A percentile compares a stretch with the other conserved stretches of the same genome.
phyloP scores from a whole-genome alignment of 2,888 invertebrate species.

The Macrostomum cliftonense region DNA sequence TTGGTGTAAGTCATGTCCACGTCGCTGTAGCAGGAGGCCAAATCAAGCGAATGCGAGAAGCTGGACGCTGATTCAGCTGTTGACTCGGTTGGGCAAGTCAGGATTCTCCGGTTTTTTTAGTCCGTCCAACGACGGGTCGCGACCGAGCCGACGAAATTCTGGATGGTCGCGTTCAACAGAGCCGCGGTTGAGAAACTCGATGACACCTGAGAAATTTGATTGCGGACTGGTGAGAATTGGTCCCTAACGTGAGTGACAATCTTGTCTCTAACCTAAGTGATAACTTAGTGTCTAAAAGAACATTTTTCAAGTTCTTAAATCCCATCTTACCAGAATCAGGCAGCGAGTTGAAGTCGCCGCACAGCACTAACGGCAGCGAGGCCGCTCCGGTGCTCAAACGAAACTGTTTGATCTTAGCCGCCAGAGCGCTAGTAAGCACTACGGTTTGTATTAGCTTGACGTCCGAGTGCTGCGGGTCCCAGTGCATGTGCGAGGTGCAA shows the following conservation, averaged over 20 bases:
- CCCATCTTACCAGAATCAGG: slow-evolving; percentile 93
- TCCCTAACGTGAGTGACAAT: too few relatives aligned
- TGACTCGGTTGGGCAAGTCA: too few relatives aligned
- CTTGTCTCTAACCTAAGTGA: too few relatives aligned
- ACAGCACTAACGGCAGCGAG: slow-evolving; percentile 61
- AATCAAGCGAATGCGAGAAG: slow-evolving; percentile 82
- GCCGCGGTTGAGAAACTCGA: slow-evolving; percentile 78
- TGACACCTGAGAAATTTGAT: slow-evolving; percentile 49
- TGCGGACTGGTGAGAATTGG: too few relatives aligned
- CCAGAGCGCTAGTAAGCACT: slow-evolving; percentile 57
- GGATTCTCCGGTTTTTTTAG: too few relatives aligned
- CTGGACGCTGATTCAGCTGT: too few relatives aligned
- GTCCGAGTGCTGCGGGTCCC: slow-evolving; percentile 99
- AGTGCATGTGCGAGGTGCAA: slow-evolving; percentile 84
- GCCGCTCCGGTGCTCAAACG: background rate
- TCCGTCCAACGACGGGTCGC: slow-evolving; percentile 50
- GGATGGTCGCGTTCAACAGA: slow-evolving; percentile 72
- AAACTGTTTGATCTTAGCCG: slow-evolving; percentile 10
- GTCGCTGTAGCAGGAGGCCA: slow-evolving; percentile 70
- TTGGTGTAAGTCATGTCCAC: slow-evolving; percentile 94
- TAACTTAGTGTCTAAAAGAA: too few relatives aligned
- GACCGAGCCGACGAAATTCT: slow-evolving; percentile 86
- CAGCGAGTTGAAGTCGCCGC: slow-evolving; percentile 93
- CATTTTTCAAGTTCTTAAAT: too few relatives aligned
- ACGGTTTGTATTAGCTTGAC: slow-evolving; percentile 96